A percentile compares a stretch with the other conserved stretches of the same genome.
These are phyloP conservation scores for Ceramica pisi DNA, from an alignment of 2,888 invertebrate species.

Conservation along the genomic window DNA sequence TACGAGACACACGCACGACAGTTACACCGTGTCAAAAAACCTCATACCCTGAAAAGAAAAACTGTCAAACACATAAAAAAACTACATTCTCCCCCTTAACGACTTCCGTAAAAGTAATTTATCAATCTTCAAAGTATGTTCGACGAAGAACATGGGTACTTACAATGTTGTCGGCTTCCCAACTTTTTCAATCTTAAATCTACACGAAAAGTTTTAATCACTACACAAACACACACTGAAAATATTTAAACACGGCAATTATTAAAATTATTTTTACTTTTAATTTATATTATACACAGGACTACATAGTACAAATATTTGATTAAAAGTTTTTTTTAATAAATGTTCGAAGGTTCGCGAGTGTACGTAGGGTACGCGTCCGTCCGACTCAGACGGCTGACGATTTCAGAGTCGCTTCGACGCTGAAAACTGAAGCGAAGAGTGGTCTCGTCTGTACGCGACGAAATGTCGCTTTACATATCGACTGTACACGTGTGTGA, in stretches of 20 bases:
- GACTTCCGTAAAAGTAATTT: constrained; percentile 45
- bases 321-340: constrained; percentile 30
- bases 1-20: background rate
- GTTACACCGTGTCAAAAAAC: background rate
- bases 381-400: constrained; percentile 72
- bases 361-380: constrained; percentile 43
- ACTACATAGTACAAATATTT: constrained; percentile 5
- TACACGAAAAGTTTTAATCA: constrained; percentile 58
- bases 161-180: constrained; percentile 53
- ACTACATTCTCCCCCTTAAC: background rate
- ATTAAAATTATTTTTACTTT: background rate
- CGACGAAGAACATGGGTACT: constrained; percentile 49
- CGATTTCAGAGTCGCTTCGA: constrained; percentile 68
- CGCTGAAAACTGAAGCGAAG: constrained; percentile 72
- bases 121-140: constrained; percentile 42
- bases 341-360: constrained; percentile 44
- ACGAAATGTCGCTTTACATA: constrained; percentile 46
- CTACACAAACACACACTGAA: constrained; percentile 59
- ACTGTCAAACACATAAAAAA: background rate
- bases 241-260: constrained; percentile 22
- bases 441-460: constrained; percentile 47
- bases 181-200: constrained; percentile 58
- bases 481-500: constrained; percentile 36
- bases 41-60: background rate
- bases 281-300: constrained; percentile 15